Conservation (phyloP, 1,140 invertebrate species). For the Ericerus pela region DNA sequence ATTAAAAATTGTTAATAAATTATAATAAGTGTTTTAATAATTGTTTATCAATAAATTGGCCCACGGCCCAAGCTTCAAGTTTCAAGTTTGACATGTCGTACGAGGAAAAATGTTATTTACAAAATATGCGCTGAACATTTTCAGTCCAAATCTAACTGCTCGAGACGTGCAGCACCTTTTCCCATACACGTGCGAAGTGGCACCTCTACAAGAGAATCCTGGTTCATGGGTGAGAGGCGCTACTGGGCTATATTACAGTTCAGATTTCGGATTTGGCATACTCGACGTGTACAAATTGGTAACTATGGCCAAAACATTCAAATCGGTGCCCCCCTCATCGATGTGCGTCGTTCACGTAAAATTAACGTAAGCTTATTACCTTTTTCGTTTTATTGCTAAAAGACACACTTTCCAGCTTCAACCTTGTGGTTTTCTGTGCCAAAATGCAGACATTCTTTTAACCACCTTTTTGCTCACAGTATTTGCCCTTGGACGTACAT, state of each 20-base stretch:
- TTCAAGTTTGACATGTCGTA: too few species aligned
- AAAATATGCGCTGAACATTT: too few species aligned
- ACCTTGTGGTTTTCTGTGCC: too few species aligned
- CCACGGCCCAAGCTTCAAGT: too few species aligned
- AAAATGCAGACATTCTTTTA: too few species aligned
- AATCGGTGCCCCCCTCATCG: slow-evolving; percentile 51
- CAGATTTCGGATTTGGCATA: slow-evolving; percentile 78
- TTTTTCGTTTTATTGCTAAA: not conserved
- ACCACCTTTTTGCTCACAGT: too few species aligned
- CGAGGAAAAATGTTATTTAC: too few species aligned
- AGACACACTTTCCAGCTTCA: too few species aligned
- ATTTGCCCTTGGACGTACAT: too few species aligned
- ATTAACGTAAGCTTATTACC: slow-evolving; percentile 21
- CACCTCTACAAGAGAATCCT: slow-evolving; percentile 44
- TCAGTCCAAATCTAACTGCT: slow-evolving; percentile 69
- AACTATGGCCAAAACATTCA: slow-evolving; percentile 56
- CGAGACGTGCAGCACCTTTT: slow-evolving; percentile 80
- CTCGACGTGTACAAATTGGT: slow-evolving; percentile 74
- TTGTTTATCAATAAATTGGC: not conserved
- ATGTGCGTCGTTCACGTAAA: slow-evolving; percentile 36
- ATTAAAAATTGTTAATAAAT: too few species aligned
- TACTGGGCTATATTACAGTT: slow-evolving; percentile 54
- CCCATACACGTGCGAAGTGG: slow-evolving; percentile 63
- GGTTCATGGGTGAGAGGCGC: slow-evolving; percentile 63
- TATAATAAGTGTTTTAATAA: too few species aligned